A percentile compares a stretch with the other conserved stretches of the same genome.
Evolutionary conservation across 2,888 invertebrate genomes (phyloP).

Genomic region (Apantesis nais): DNA sequence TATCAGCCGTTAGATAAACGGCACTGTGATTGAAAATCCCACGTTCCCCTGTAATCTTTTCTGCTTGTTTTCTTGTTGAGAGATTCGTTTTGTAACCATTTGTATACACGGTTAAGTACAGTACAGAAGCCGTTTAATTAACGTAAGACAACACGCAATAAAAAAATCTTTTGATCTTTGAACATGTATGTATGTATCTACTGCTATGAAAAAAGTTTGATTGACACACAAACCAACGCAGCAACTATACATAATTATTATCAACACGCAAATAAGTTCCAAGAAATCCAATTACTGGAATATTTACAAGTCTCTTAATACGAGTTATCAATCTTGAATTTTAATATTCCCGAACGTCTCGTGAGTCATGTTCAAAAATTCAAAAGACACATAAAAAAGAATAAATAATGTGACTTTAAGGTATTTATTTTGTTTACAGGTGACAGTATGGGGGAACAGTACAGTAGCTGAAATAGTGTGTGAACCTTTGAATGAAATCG

Average conservation of each 20-base stretch:
- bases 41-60: slow-evolving; percentile 29
- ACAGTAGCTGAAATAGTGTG: slow-evolving; percentile 79
- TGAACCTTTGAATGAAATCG: slow-evolving; percentile 77
- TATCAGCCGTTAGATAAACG: slow-evolving; percentile 46
- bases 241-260: slow-evolving; percentile 12
- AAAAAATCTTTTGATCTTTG: slow-evolving; percentile 21
- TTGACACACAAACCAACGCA: slow-evolving; percentile 31
- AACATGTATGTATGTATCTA: slow-evolving; percentile 11
- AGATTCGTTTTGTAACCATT: slow-evolving; percentile 27
- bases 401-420: slow-evolving; percentile 1
- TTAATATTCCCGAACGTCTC: slow-evolving; percentile 27
- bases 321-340: slow-evolving; percentile 36
- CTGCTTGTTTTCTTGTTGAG: slow-evolving; percentile 28
- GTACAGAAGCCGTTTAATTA: slow-evolving; percentile 9
- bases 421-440: slow-evolving; percentile 60
- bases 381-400: slow-evolving; percentile 5
- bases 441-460: slow-evolving; percentile 72
- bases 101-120: slow-evolving; percentile 17
- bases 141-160: slow-evolving; percentile 39
- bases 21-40: slow-evolving; percentile 44
- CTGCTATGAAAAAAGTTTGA: slow-evolving; percentile 31
- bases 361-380: slow-evolving; percentile 25
- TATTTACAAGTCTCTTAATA: slow-evolving; percentile 20
- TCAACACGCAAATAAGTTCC: slow-evolving; percentile 24
- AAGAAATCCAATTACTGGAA: slow-evolving; percentile 34